Evolutionary conservation across 2,888 invertebrate species (phyloP), one percentile per base, ranked within the genome.

Genomic region (Sesia apiformis): DNA sequence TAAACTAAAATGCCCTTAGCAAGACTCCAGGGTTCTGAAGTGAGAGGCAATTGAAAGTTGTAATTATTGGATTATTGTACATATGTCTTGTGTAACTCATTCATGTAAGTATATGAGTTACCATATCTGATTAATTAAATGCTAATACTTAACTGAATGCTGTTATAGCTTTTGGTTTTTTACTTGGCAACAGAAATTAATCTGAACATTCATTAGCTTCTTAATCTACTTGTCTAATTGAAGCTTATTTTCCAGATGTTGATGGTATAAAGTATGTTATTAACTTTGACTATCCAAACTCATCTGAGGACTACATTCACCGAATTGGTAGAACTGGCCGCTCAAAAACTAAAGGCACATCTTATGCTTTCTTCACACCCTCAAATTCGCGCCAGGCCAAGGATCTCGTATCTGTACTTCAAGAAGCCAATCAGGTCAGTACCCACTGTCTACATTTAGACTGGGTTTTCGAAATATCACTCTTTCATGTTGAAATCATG

Each of bases 261-360:
- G 97, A 97, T 81, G 97, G 97, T 78, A 97, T 98, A 74, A 97
- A 97, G 90, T 97, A 95, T 90, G 98, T 98, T 64, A 96, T 98
- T 80, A 98, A 98, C 91, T 97, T 95, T 91, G 98, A 98, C 90
- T 98, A 97, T 86, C 98, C 98, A 56, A 96, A 96, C 83, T 97
- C 96, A 58, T 96, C 97, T 55, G 98, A 98, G 83, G 97, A 98
- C 86, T 98, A 98, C 81, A 96, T 98, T 72, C 98, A 98, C 86
- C 94, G 98, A 61, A 98, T 98, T 82, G 98, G 98, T 57, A 93
- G 98, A 70, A 98, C 98, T 49, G 98, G 97, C 54, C 93, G 98
- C 54, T 94, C 95, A 50, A 93, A 95, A 78, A 92, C 94, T 66
- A 96, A 94, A 66, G 97, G 97, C 65, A 97, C 97, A 59, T 97